Evolutionary conservation across 2,888 invertebrate species (phyloP).

Genomic region (Melieria crassipennis): DNA sequence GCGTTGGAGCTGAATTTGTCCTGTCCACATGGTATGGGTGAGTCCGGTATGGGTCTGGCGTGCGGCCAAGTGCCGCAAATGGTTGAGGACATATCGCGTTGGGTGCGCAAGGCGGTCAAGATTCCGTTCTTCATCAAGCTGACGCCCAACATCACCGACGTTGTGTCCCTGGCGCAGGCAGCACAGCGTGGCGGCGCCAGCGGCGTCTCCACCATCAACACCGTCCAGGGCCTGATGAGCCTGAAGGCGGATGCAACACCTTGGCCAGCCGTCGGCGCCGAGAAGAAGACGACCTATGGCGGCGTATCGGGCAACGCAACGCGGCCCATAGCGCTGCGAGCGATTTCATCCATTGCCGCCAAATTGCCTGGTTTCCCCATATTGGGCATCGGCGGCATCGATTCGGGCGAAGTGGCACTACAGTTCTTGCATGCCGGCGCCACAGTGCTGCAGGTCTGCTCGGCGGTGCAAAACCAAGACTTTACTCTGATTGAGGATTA

Average conservation of each 20-base stretch:
- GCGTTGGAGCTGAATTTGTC: conserved; percentile 96
- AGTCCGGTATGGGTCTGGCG: conserved; percentile 97
- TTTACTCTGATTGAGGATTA: conserved; percentile 97
- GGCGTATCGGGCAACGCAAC: conserved; percentile 95
- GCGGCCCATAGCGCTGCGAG: conserved; percentile 90
- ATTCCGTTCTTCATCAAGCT: conserved; percentile 98
- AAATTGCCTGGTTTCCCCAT: conserved; percentile 90
- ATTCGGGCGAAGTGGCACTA: conserved; percentile 92
- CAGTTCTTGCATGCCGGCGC: conserved; percentile 96
- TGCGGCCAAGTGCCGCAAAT: conserved; percentile 95
- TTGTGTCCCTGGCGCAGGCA: conserved; percentile 87
- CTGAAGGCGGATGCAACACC: conserved; percentile 82
- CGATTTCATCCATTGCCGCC: conserved; percentile 88
- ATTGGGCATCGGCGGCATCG: conserved; percentile 96
- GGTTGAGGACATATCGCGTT: conserved; percentile 87
- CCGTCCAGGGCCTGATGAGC: conserved; percentile 94
- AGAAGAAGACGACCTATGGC: conserved; percentile 90
- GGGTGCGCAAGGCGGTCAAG: conserved; percentile 87
- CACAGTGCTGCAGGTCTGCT: conserved; percentile 92
- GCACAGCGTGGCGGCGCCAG: conserved; percentile 91
- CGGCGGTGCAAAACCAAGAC: conserved; percentile 98
- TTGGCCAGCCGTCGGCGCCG: conserved; percentile 88
- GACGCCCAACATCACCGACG: conserved; percentile 97
- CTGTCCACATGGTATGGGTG: conserved; percentile 99
- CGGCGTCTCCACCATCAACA: conserved; percentile 98